These are phyloP conservation scores for Hippocampus mohnikei DNA, from an alignment of 2,113 vertebrate species.

Conservation along the genomic window DNA sequence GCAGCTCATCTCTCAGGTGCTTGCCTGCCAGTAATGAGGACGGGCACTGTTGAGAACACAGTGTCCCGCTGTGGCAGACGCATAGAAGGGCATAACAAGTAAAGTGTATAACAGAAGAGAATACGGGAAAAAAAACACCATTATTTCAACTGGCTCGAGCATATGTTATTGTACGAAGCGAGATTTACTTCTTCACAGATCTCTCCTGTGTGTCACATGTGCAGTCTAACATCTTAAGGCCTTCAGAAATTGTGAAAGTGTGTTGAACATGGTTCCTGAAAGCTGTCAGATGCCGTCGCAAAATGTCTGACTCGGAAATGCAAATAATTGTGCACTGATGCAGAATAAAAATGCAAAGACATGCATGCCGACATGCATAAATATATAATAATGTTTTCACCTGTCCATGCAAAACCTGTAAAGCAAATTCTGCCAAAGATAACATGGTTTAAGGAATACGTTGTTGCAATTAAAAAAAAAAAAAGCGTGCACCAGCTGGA, in stretches of 20 bases:
- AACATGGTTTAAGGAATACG: no score
- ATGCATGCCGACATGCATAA: not conserved
- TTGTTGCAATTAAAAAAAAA: not conserved
- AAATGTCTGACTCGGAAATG: not conserved
- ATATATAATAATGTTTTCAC: not conserved
- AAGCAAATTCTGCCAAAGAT: not conserved
- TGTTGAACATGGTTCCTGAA: constrained; percentile 28
- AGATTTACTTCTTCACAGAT: constrained; percentile 9
- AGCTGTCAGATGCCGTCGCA: constrained; percentile 23
- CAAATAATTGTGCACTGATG: not conserved
- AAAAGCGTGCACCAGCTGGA: no score
- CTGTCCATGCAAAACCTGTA: not conserved
- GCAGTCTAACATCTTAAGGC: constrained; percentile 18
- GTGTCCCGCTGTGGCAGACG: constrained; percentile 53
- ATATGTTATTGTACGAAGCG: constrained; percentile 52
- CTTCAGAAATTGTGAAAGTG: constrained; percentile 17
- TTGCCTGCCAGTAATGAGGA: constrained; percentile 68
- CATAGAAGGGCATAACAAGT: constrained; percentile 61
- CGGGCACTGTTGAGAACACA: constrained; percentile 59
- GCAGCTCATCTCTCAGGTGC: constrained; percentile 73
- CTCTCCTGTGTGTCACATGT: constrained; percentile 1
- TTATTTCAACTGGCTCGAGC: constrained; percentile 41
- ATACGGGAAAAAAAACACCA: constrained; percentile 10
- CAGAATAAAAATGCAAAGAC: constrained; percentile 6
- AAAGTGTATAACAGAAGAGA: constrained; percentile 49